Percentiles rank a stretch among this genome's conserved stretches.
phyloP scores from a whole-genome alignment of 2,113 vertebrate species.

The Chauna torquata region DNA sequence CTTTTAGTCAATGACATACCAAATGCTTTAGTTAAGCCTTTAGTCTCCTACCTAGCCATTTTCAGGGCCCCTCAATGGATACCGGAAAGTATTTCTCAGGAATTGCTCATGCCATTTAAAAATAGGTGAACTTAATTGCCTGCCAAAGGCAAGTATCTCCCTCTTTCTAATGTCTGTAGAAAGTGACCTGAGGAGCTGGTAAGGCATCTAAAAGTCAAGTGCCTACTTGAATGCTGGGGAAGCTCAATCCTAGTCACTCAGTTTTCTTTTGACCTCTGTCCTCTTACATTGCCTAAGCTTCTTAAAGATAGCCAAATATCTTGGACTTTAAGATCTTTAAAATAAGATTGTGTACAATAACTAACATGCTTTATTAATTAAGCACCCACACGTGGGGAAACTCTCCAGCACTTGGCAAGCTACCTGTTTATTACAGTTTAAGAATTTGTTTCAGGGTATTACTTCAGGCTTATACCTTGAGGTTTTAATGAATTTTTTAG shows the following conservation, averaged over 20 bases:
- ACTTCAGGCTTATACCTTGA: background rate
- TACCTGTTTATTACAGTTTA: background rate
- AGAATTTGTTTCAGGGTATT: background rate
- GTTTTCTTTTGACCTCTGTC: background rate
- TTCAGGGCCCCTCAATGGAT: background rate
- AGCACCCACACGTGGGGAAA: background rate
- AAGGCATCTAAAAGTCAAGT: background rate
- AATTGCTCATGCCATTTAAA: background rate
- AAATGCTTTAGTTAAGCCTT: background rate
- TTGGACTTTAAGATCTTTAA: background rate
- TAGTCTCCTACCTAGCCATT: background rate
- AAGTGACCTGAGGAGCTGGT: background rate
- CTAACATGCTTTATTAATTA: background rate
- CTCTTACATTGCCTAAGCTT: background rate
- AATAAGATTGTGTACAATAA: background rate
- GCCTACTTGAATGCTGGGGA: background rate
- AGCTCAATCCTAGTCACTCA: background rate
- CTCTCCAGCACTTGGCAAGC: background rate
- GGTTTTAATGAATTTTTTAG: background rate
- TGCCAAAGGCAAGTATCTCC: fast-evolving
- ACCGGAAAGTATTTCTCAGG: background rate
- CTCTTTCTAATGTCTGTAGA: background rate
- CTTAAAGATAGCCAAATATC: background rate
- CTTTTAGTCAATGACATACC: background rate
- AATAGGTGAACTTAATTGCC: background rate